A percentile compares a stretch with the other conserved stretches of the same genome.
phyloP scores from a whole-genome alignment of 2,113 vertebrate species.

The Baryphthengus martii region DNA sequence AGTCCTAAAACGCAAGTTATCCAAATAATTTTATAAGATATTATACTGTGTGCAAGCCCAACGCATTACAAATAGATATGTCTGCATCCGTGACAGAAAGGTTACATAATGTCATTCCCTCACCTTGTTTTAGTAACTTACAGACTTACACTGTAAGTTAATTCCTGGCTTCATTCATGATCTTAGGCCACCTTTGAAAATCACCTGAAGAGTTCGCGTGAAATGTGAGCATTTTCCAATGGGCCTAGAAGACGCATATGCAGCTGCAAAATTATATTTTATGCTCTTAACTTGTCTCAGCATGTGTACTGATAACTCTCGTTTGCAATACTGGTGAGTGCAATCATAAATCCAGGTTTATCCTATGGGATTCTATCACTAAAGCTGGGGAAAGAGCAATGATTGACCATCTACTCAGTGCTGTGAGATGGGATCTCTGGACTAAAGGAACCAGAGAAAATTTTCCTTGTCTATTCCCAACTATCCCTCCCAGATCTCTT shows the following conservation, averaged over 20 bases:
- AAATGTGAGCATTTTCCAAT: not conserved
- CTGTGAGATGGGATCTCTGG: not conserved
- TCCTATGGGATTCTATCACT: not conserved
- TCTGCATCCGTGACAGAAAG: not conserved
- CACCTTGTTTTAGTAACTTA: not conserved
- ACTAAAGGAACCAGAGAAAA: not conserved
- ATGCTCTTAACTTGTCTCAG: not conserved
- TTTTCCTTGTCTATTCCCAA: not conserved
- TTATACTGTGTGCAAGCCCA: not conserved
- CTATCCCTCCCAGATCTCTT: not conserved
- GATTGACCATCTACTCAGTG: not conserved
- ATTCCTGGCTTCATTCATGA: not conserved
- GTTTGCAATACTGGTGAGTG: not conserved
- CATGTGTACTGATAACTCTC: not conserved
- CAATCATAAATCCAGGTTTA: not conserved
- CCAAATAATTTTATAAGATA: not conserved
- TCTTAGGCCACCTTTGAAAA: not conserved
- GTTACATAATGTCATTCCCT: not conserved
- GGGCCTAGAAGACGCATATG: fast-evolving
- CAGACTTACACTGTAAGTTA: not conserved
- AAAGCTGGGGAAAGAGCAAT: not conserved
- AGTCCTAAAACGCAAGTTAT: not conserved
- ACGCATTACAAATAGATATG: not conserved
- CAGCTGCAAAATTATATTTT: not conserved
- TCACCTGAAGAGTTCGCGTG: not conserved